phyloP scores from a whole-genome alignment of 2,797 vertebrate genomes.

The Sebastes hubbsi region DNA sequence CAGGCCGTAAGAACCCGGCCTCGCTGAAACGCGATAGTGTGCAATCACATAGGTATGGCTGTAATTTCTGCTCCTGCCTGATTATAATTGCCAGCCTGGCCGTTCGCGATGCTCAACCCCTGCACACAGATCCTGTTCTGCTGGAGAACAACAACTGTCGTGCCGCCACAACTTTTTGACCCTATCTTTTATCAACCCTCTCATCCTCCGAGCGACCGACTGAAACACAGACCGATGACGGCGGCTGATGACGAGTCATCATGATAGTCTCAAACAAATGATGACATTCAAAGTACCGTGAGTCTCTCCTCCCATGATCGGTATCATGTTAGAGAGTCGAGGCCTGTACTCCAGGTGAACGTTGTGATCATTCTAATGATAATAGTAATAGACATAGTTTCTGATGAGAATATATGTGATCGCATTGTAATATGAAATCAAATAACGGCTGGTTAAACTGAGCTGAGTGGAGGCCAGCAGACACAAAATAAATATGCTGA shows the following conservation, averaged over 20 bases:
- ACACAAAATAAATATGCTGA: not conserved
- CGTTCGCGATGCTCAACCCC: conserved; percentile 55
- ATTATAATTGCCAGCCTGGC: conserved; percentile 77
- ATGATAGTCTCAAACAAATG: not conserved
- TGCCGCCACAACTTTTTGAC: conserved; percentile 33
- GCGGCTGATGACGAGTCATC: not conserved
- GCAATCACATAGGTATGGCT: conserved; percentile 77
- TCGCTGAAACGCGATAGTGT: conserved; percentile 62
- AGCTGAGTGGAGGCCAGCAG: not conserved
- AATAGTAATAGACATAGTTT: not conserved
- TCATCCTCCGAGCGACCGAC: not conserved
- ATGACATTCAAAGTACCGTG: not conserved
- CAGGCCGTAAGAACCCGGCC: not conserved
- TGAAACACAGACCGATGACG: conserved; percentile 15
- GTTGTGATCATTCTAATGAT: not conserved
- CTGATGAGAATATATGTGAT: not conserved
- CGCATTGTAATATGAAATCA: not conserved
- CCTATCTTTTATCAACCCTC: conserved; percentile 12
- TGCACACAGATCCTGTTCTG: conserved; percentile 5
- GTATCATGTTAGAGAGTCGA: not conserved
- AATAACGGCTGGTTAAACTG: not conserved
- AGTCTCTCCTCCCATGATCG: not conserved
- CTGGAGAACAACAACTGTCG: conserved; percentile 17
- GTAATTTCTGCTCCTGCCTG: conserved; percentile 71
- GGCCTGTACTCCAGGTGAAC: not conserved